phyloP scores from a whole-genome alignment of 2,797 vertebrate species.

The Gymnodraco acuticeps region DNA sequence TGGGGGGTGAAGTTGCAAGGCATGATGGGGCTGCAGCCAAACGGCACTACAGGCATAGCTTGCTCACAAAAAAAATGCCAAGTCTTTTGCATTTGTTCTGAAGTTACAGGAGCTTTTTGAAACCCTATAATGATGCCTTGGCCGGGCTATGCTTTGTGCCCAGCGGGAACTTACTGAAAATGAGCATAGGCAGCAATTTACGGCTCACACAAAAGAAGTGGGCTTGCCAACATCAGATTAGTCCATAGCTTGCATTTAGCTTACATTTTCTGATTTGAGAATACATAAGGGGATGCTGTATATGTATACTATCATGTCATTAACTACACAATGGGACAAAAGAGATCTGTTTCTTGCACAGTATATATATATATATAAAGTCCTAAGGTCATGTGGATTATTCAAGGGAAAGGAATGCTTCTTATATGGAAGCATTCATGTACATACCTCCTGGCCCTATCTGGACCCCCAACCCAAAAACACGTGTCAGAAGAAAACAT shows the following conservation, averaged over 20 bases:
- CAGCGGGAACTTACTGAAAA: constrained; percentile 72
- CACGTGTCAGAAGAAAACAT: constrained; percentile 25
- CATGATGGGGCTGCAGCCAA: constrained; percentile 75
- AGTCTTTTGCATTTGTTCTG: constrained; percentile 73
- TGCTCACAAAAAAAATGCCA: constrained; percentile 60
- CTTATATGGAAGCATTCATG: constrained; percentile 27
- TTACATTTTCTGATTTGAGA: constrained; percentile 38
- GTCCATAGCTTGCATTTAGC: constrained; percentile 51
- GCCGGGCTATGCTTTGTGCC: constrained; percentile 68
- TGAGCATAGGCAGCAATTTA: constrained; percentile 71
- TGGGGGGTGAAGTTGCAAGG: constrained; percentile 66
- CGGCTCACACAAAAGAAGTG: constrained; percentile 56
- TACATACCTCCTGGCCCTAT: constrained; percentile 24
- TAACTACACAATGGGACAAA: constrained; percentile 44
- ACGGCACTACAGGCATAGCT: constrained; percentile 69
- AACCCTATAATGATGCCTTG: constrained; percentile 77
- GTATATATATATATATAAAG: constrained; percentile 46
- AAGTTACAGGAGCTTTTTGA: constrained; percentile 77
- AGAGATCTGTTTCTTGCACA: constrained; percentile 41
- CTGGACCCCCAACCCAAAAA: constrained; percentile 27
- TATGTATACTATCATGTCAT: constrained; percentile 35
- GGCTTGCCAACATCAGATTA: constrained; percentile 71
- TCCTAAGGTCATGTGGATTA: constrained; percentile 38
- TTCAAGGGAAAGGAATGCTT: constrained; percentile 46
- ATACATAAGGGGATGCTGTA: constrained; percentile 18